Evolutionary conservation across 1,140 invertebrate species (phyloP).

Genomic region (Bombus sylvicola): DNA sequence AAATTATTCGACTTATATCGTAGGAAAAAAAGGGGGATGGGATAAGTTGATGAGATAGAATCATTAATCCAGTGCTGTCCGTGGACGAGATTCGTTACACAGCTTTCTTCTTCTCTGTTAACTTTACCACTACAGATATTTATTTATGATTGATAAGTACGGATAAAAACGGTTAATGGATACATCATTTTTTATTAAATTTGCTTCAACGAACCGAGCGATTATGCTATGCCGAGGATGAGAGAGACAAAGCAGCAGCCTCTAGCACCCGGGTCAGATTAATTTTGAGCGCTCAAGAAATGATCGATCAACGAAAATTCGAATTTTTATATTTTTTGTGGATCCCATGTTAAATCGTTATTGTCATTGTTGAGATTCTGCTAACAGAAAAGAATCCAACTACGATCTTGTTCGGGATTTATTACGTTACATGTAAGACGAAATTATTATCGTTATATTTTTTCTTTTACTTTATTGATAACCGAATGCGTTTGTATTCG

Average conservation of each 20-base stretch:
- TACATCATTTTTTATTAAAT: not conserved
- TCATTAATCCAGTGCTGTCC: conserved; percentile 18
- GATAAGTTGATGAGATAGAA: conserved; percentile 15
- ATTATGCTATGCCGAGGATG: not conserved
- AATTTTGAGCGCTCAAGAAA: too few relatives aligned
- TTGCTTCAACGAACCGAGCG: not conserved
- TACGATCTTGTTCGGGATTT: not conserved
- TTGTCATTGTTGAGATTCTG: not conserved
- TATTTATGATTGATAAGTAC: too few relatives aligned
- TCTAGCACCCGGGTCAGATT: too few relatives aligned
- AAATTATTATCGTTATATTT: too few relatives aligned
- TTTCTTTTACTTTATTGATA: too few relatives aligned
- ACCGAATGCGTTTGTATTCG: too few relatives aligned
- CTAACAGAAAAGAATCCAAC: not conserved
- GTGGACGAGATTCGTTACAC: not conserved
- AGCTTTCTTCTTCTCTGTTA: not conserved
- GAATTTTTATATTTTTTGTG: not conserved
- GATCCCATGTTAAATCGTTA: not conserved
- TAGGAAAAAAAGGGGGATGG: not conserved
- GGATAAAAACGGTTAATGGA: too few relatives aligned
- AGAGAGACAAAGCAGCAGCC: not conserved
- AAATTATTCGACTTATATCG: not conserved
- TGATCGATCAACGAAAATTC: not conserved
- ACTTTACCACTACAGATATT: too few relatives aligned
- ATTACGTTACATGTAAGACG: not conserved